Conservation (phyloP, 1,140 invertebrate genomes). For the Polypedilum vanderplanki region DNA sequence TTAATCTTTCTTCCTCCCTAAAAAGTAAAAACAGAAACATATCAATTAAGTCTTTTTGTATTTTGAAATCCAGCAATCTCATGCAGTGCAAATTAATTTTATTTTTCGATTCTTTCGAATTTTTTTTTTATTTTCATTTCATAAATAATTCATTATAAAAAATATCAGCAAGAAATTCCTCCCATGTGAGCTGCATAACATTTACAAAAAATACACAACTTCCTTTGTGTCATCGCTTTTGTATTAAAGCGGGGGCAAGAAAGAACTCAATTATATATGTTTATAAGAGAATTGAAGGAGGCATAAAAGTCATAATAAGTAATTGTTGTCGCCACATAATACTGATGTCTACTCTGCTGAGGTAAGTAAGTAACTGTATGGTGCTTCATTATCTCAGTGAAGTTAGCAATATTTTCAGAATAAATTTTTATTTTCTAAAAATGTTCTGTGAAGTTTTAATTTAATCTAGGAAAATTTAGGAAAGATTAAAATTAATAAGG, state of each 20-base stretch:
- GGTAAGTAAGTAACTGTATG: background rate
- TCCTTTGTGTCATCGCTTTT: background rate
- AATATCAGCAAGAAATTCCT: slow-evolving; percentile 12
- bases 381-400: background rate
- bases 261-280: background rate
- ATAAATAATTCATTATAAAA: slow-evolving; percentile 5
- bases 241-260: background rate
- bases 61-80: too few relatives aligned
- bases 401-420: too few relatives aligned
- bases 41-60: too few relatives aligned
- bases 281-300: background rate
- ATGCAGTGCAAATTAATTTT: too few relatives aligned
- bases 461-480: too few relatives aligned
- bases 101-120: background rate
- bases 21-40: too few relatives aligned
- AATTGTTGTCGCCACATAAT: slow-evolving; percentile 26
- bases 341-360: background rate
- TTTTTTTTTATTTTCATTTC: background rate
- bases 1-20: too few relatives aligned
- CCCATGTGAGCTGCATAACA: slow-evolving; percentile 4
- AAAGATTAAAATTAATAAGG: too few relatives aligned
- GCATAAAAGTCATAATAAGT: slow-evolving; percentile 12
- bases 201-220: background rate
- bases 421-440: too few relatives aligned
- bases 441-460: too few relatives aligned